Evolutionary conservation across 2,888 invertebrate genomes (phyloP), one percentile per base, ranked within the genome.

Genomic region (Agrilus mali): DNA sequence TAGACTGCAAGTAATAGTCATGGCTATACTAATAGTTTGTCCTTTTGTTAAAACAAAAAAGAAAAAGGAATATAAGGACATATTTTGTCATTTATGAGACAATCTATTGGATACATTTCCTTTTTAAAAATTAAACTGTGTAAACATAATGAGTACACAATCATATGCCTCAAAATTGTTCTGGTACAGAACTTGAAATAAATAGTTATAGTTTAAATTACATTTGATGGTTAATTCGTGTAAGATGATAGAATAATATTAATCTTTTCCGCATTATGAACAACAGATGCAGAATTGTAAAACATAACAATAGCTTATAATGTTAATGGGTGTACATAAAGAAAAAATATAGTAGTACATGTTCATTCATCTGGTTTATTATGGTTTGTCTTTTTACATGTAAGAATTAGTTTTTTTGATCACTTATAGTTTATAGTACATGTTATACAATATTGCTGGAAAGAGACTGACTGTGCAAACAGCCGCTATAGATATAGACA

Each of bases 401-500:
- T 52, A 49, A 43, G 46, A 50, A 51, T 53, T 57, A 55, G 51
- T 51, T 59, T 59, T 58, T 50, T 60, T 55, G 55, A 55, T 49
- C 47, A 50, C 47, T 51, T 56, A 60, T 61, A 61, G 59, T 61
- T 61, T 60, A 60, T 58, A 63, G 60, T 61, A 59, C 57, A 60
- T 60, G 57, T 60, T 61, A 58, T 51, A 54, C 58, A 27, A 27
- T 27, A 58, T 58, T 58, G 57, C 65, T 66, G 66, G 64, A 64
- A 60, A 64, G 66, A 67, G 66, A 66, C 65, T 66, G 66, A 66
- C 59, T 61, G 62, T 65, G 65, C 64, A 66, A 62, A 64, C 66
- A 66, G 66, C 65, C 60, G 61, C 62, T 61, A 61, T 66, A 66
- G 65, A 65, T 59, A 64, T 65, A 64, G 64, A 62, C 61, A 56